Conservation (phyloP, 2,888 invertebrate genomes). For the Arge pagana region DNA sequence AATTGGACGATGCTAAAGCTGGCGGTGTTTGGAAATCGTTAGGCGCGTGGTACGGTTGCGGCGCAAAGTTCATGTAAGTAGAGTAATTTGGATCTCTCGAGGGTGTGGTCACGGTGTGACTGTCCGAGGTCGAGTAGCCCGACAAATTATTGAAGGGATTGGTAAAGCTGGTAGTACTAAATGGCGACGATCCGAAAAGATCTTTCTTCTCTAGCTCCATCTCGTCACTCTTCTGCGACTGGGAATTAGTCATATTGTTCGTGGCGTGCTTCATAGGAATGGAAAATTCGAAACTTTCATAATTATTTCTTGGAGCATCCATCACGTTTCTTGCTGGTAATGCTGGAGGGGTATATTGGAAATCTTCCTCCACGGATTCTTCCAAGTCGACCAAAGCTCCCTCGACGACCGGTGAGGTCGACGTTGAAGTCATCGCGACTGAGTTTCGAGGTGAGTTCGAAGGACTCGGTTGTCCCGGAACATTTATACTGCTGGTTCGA, state of each 20-base stretch:
- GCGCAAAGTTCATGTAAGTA: conserved; percentile 22
- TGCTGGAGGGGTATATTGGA: background rate
- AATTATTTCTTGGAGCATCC: conserved; percentile 25
- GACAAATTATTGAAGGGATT: conserved; percentile 47
- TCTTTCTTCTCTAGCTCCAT: conserved; percentile 41
- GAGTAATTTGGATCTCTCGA: conserved; percentile 25
- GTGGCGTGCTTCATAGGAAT: conserved; percentile 1
- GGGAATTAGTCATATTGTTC: background rate
- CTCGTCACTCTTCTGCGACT: conserved; percentile 19
- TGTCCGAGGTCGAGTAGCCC: conserved; percentile 20
- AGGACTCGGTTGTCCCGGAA: conserved; percentile 26
- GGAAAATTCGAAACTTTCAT: conserved; percentile 33
- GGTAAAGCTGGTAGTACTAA: conserved; percentile 47
- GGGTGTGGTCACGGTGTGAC: conserved; percentile 18
- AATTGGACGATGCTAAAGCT: conserved; percentile 26
- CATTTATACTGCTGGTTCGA: conserved; percentile 32
- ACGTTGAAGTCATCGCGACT: conserved; percentile 34
- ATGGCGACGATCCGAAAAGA: conserved; percentile 56
- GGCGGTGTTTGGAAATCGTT: conserved; percentile 14
- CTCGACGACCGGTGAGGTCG: conserved; percentile 39
- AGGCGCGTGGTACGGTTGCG: conserved; percentile 23
- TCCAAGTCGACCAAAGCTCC: conserved; percentile 40
- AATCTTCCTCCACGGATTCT: conserved; percentile 15
- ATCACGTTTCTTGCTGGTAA: background rate
- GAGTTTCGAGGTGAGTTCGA: conserved; percentile 37